Evolutionary conservation across 2,113 vertebrate species (phyloP).

Genomic region (Colaptes auratus): DNA sequence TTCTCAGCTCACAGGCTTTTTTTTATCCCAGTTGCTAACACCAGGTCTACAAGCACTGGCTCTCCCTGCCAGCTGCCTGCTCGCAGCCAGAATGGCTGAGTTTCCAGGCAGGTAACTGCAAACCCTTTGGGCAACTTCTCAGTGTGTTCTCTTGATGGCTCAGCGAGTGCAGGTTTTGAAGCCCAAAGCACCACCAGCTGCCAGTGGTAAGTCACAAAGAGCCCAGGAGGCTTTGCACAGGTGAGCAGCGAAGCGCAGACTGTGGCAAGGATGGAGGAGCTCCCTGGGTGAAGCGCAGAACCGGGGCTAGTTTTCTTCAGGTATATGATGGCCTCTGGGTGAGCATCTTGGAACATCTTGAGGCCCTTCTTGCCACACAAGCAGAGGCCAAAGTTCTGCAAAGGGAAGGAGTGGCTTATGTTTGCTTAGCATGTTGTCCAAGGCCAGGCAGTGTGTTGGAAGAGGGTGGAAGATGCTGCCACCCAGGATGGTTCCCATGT

Average conservation of each 20-base stretch:
- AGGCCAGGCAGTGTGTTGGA: neutral
- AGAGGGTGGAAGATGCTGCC: neutral
- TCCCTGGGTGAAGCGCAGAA: neutral
- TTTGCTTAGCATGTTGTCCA: neutral
- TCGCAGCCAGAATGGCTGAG: neutral
- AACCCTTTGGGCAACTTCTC: neutral
- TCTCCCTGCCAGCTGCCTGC: neutral
- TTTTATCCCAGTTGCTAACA: neutral
- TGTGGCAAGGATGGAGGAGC: neutral
- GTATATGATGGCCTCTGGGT: neutral
- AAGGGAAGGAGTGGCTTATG: neutral
- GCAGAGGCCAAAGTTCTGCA: neutral
- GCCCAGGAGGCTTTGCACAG: accelerated
- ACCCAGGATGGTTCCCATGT: neutral
- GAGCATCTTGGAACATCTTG: neutral
- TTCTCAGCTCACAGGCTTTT: neutral
- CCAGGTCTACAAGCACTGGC: neutral
- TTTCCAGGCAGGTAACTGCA: neutral
- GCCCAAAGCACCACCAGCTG: neutral
- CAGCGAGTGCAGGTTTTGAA: neutral
- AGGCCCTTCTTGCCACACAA: neutral
- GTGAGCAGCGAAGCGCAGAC: neutral
- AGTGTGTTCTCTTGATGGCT: neutral
- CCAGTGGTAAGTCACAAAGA: neutral
- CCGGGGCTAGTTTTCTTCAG: neutral